phyloP scores from a whole-genome alignment of 2,888 invertebrate species.

The Lymantria dispar region DNA sequence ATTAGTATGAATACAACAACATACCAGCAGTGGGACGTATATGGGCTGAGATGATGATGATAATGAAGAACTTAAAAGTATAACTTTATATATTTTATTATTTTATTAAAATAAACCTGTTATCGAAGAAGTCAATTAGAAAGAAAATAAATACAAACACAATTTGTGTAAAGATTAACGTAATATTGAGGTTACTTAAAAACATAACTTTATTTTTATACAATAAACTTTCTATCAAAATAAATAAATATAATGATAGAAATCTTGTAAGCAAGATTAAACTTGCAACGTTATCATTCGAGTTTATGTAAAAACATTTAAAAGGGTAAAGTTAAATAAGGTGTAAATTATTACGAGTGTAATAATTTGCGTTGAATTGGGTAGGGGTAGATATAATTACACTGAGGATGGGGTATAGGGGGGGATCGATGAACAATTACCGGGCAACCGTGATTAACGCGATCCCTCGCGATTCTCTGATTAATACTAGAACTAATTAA shows the following conservation, averaged over 20 bases:
- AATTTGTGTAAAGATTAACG: too few species aligned
- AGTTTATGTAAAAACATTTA: conserved; percentile 17
- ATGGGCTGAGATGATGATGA: too few species aligned
- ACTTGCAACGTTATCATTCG: conserved; percentile 3
- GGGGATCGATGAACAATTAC: conserved; percentile 42
- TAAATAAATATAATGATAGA: background rate
- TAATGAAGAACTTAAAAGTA: too few species aligned
- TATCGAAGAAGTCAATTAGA: too few species aligned
- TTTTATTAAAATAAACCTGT: too few species aligned
- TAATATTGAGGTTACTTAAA: too few species aligned
- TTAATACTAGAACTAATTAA: conserved; percentile 43
- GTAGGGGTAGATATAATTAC: conserved; percentile 25
- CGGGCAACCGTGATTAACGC: conserved; percentile 40
- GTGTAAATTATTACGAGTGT: conserved; percentile 38
- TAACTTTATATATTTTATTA: too few species aligned
- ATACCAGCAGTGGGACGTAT: too few species aligned
- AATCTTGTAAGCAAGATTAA: conserved; percentile 3
- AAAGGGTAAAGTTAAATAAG: conserved; percentile 30
- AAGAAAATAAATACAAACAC: too few species aligned
- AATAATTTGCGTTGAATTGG: conserved; percentile 23
- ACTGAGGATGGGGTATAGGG: conserved; percentile 10
- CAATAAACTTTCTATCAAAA: too few species aligned
- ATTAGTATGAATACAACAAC: too few species aligned
- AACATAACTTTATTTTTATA: background rate
- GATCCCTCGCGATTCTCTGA: conserved; percentile 34